Conservation (phyloP, 2,888 invertebrate genomes). For the Onchidella celtica region DNA sequence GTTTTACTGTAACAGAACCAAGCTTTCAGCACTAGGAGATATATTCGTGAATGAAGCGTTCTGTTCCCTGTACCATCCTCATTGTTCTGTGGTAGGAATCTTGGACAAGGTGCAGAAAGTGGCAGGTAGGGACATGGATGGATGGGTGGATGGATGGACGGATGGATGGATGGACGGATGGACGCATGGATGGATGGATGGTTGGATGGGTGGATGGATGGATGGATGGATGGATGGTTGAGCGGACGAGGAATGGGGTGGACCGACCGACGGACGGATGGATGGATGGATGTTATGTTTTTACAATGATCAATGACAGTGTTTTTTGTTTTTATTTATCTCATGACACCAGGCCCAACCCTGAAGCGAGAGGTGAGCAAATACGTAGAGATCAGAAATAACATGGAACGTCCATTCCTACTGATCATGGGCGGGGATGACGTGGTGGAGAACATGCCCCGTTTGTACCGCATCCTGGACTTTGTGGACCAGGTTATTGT, state of each 20-base stretch:
- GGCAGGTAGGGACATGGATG: conserved; percentile 18
- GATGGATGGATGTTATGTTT: no score
- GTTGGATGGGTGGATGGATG: no score
- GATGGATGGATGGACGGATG: no score
- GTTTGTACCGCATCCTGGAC: neutral
- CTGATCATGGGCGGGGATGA: conserved; percentile 9
- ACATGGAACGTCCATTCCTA: conserved; percentile 16
- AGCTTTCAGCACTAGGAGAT: conserved; percentile 16
- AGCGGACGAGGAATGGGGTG: neutral
- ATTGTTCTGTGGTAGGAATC: conserved; percentile 32
- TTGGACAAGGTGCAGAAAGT: neutral
- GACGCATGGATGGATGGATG: no score
- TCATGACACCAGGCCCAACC: neutral
- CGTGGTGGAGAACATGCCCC: neutral
- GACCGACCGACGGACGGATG: neutral
- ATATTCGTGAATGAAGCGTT: conserved; percentile 36
- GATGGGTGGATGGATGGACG: no score
- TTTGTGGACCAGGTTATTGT: conserved; percentile 23
- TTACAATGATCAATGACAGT: neutral
- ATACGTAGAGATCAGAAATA: conserved; percentile 3
- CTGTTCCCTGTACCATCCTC: neutral
- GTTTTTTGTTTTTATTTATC: neutral
- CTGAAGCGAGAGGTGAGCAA: conserved; percentile 12
- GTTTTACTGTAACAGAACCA: no score
- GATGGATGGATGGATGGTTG: no score